Percentiles rank a stretch among this genome's conserved stretches.
Conservation (phyloP, 2,797 vertebrate genomes). For the Tamandua tetradactyla region DNA sequence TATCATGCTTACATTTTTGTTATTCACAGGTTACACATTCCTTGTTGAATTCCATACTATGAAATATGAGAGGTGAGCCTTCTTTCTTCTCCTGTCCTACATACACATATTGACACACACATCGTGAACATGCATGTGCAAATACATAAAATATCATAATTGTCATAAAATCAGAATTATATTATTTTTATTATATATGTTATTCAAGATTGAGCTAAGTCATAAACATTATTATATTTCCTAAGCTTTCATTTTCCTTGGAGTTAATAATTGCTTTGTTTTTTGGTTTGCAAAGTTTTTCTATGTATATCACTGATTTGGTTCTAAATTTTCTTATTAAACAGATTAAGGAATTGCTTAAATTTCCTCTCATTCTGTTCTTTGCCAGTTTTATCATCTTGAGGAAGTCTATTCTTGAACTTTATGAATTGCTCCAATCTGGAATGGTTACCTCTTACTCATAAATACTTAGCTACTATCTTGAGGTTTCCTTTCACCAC, state of each 20-base stretch:
- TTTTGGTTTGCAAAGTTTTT: neutral
- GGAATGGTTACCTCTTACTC: neutral
- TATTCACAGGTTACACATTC: too few species aligned
- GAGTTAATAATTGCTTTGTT: neutral
- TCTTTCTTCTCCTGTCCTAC: neutral
- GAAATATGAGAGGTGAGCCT: neutral
- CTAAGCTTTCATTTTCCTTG: constrained; percentile 11
- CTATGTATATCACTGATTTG: neutral
- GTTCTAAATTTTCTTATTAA: neutral
- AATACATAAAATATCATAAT: neutral
- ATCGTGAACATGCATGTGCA: neutral
- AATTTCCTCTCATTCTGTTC: too few species aligned
- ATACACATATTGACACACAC: neutral
- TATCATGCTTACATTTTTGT: neutral
- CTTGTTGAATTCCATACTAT: neutral
- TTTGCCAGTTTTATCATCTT: neutral
- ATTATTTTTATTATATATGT: neutral
- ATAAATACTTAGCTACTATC: too few species aligned
- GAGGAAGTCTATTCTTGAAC: neutral
- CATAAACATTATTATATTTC: neutral
- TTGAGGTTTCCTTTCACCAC: neutral
- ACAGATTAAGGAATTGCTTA: too few species aligned
- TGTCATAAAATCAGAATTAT: neutral
- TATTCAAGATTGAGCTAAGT: neutral
- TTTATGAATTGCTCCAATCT: neutral